Conservation (phyloP, 1,140 invertebrate genomes). For the Globodera ellingtonae region DNA sequence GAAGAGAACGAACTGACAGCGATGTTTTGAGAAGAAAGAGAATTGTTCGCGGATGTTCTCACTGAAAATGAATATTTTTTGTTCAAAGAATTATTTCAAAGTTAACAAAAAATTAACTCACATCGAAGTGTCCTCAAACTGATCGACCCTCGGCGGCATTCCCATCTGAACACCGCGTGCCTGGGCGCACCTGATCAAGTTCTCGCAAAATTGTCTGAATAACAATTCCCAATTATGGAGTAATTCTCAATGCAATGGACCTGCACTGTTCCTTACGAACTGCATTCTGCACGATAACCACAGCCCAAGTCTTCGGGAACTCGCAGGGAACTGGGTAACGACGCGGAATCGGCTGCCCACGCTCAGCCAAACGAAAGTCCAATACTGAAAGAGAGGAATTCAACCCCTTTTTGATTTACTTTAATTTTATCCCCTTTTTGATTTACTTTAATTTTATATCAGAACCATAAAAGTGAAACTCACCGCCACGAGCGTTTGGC, state of each 20-base stretch:
- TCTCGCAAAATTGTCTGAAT: constrained; percentile 18
- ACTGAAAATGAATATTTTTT: constrained; percentile 4
- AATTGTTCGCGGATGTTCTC: constrained; percentile 25
- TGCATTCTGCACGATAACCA: constrained; percentile 24
- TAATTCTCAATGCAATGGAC: background rate
- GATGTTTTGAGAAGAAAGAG: constrained; percentile 2
- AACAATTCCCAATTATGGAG: background rate
- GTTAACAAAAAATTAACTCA: background rate
- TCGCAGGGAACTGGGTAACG: background rate
- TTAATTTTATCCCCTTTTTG: background rate
- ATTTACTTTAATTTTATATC: background rate
- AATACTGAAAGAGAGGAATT: background rate
- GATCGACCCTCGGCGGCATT: constrained; percentile 13
- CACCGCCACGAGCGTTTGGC: constrained; percentile 17
- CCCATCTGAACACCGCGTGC: constrained; percentile 8
- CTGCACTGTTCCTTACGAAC: constrained; percentile 26
- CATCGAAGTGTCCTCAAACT: background rate
- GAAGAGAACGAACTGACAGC: constrained; percentile 31
- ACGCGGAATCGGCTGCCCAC: constrained; percentile 7
- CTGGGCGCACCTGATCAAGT: constrained; percentile 13
- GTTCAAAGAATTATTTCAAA: background rate
- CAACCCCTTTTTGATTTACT: too few species aligned
- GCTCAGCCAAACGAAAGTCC: constrained; percentile 14
- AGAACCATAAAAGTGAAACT: background rate
- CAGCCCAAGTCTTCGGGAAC: constrained; percentile 30